Evolutionary conservation across 23 tunicate genomes (phyloP).

Genomic region (Aplidium turbinatum): DNA sequence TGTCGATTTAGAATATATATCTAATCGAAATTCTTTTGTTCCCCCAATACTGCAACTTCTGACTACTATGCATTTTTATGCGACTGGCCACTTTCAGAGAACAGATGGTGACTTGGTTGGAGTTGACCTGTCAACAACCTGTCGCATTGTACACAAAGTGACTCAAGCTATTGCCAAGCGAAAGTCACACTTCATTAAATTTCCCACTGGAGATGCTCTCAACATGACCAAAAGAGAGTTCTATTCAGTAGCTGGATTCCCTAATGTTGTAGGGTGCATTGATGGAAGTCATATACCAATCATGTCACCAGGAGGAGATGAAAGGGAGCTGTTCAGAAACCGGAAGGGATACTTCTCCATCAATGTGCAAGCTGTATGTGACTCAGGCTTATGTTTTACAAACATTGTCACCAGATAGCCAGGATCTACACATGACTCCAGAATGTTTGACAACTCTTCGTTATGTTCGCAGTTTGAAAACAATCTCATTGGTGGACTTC

Average conservation of each 20-base stretch:
- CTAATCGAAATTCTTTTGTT: neutral
- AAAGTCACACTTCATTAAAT: constrained; percentile 19
- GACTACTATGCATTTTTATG: constrained; percentile 24
- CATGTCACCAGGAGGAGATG: constrained; percentile 49
- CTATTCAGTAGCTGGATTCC: constrained; percentile 31
- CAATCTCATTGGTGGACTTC: constrained; percentile 7
- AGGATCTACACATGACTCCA: constrained; percentile 63
- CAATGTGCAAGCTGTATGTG: constrained; percentile 70
- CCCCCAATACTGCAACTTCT: constrained; percentile 33
- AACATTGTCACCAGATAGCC: constrained; percentile 64
- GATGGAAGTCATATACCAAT: constrained; percentile 63
- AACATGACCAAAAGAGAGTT: constrained; percentile 1
- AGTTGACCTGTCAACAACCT: constrained; percentile 14
- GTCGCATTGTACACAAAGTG: constrained; percentile 18
- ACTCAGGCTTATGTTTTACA: constrained; percentile 44
- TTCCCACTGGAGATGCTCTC: constrained; percentile 13
- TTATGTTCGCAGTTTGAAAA: constrained; percentile 48
- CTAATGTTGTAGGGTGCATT: constrained; percentile 48
- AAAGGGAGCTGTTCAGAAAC: constrained; percentile 33
- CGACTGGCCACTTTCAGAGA: constrained; percentile 43
- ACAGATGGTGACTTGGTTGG: constrained; percentile 33
- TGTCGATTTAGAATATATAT: neutral
- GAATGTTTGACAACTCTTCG: constrained; percentile 46
- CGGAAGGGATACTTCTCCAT: constrained; percentile 56
- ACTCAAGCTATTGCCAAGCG: constrained; percentile 24